These are phyloP conservation scores for Manis crassicaudata DNA, from an alignment of 2,797 vertebrate genomes.

Conservation along the genomic window DNA sequence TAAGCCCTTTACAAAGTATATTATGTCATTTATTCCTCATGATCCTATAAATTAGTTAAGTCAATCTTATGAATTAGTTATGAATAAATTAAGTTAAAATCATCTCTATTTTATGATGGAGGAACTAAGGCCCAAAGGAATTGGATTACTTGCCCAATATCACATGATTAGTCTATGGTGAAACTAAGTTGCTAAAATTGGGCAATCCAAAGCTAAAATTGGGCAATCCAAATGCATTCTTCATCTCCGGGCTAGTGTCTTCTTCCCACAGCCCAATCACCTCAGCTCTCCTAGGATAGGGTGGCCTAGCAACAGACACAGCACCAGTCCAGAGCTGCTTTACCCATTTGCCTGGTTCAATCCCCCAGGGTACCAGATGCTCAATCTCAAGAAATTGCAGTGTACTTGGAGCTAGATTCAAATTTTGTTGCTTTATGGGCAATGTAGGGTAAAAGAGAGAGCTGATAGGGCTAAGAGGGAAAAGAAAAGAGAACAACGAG, in stretches of 20 bases:
- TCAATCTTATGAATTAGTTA: background rate
- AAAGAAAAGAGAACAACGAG: background rate
- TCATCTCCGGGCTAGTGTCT: background rate
- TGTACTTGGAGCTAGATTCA: background rate
- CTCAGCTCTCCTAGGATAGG: background rate
- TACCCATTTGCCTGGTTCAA: background rate
- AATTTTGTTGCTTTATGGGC: background rate
- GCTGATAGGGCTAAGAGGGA: background rate
- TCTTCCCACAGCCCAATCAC: background rate
- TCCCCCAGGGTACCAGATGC: no score
- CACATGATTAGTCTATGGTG: background rate
- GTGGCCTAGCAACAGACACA: background rate
- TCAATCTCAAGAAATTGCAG: background rate
- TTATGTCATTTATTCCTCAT: background rate
- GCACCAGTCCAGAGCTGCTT: background rate
- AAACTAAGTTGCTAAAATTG: slow-evolving; percentile 31
- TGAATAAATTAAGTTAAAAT: background rate
- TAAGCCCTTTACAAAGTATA: background rate
- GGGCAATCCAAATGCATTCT: background rate
- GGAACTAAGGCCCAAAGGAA: background rate
- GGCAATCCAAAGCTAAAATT: slow-evolving; percentile 7
- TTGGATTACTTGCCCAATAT: background rate
- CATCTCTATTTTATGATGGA: slow-evolving; percentile 13
- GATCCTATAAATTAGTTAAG: background rate
- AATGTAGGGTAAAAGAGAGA: background rate